phyloP scores from a whole-genome alignment of 2,797 vertebrate species.

The Sebastes steindachneri region DNA sequence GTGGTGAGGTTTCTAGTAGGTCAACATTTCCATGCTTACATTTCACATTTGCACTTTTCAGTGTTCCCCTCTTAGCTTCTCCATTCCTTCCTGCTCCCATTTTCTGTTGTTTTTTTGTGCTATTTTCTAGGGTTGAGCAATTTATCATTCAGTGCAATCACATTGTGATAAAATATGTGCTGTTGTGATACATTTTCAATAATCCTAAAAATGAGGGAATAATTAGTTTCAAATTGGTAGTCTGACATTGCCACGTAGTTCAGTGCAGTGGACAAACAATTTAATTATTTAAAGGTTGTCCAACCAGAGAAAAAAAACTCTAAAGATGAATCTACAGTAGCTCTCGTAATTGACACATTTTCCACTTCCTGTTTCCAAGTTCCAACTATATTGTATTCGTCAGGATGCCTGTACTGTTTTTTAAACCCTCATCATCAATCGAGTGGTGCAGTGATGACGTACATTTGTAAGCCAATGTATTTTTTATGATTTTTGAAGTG shows the following conservation, averaged over 20 bases:
- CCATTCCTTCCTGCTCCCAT: not conserved
- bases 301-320: not conserved
- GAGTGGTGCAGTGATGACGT: no score
- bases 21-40: slow-evolving; percentile 23
- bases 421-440: not conserved
- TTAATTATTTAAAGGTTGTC: not conserved
- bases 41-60: slow-evolving; percentile 5
- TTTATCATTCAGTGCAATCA: not conserved
- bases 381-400: not conserved
- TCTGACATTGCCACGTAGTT: not conserved
- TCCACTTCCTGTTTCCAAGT: not conserved
- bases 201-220: not conserved
- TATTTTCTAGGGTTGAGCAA: not conserved
- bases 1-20: slow-evolving; percentile 82
- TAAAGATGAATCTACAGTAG: not conserved
- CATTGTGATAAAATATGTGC: not conserved
- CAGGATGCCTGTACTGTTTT: not conserved
- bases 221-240: not conserved
- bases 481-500: no score
- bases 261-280: not conserved
- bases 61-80: not conserved
- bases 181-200: not conserved
- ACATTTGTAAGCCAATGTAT: no score
- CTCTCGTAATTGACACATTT: not conserved
- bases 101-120: not conserved